phyloP scores from a whole-genome alignment of 2,797 vertebrate species.

The Ambastaia sidthimunki region DNA sequence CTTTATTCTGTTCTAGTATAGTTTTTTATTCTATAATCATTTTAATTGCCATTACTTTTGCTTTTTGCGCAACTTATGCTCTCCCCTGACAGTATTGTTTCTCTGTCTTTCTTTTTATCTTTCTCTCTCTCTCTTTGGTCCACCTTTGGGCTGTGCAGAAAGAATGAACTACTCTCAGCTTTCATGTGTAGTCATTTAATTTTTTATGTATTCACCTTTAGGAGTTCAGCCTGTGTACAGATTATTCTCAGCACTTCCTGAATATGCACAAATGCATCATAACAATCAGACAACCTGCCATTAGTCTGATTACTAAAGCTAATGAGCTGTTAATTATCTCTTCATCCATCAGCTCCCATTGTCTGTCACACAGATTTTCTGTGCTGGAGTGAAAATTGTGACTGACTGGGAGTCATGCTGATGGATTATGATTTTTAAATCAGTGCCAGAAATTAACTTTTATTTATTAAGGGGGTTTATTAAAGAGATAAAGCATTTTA shows the following conservation, averaged over 20 bases:
- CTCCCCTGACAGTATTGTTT: conserved; percentile 5
- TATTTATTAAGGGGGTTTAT: neutral
- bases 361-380: conserved; percentile 39
- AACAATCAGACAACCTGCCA: conserved; percentile 48
- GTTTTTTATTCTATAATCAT: conserved; percentile 51
- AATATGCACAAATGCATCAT: conserved; percentile 46
- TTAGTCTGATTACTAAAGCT: conserved; percentile 55
- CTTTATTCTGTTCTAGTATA: too few relatives aligned
- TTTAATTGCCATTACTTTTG: conserved; percentile 46
- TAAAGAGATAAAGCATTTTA: neutral
- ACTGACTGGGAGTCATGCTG: conserved; percentile 17
- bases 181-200: conserved; percentile 9
- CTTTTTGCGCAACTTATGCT: conserved; percentile 16
- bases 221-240: conserved; percentile 13
- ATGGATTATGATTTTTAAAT: conserved; percentile 12
- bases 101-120: neutral
- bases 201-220: conserved; percentile 24
- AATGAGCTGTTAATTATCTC: conserved; percentile 53
- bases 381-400: conserved; percentile 22
- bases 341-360: conserved; percentile 50
- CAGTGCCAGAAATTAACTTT: neutral
- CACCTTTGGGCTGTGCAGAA: conserved; percentile 7
- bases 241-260: conserved; percentile 10
- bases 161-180: conserved; percentile 18
- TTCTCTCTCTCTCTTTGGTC: neutral